A percentile compares a stretch with the other conserved stretches of the same genome.
Evolutionary conservation across 2,113 vertebrate genomes (phyloP).

Genomic region (Lophotis ruficrista): DNA sequence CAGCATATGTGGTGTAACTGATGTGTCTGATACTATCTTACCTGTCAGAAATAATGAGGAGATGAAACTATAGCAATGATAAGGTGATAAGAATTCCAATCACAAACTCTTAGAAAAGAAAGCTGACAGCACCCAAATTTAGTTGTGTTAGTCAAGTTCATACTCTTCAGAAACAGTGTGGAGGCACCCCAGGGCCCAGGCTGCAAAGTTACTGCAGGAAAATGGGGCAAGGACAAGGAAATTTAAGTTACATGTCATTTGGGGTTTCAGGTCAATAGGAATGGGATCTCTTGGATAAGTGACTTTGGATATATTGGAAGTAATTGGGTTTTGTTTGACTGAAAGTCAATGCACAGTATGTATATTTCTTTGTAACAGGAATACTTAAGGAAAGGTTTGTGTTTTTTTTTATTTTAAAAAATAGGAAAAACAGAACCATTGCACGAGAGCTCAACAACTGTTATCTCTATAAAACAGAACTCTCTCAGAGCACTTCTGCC

Average conservation of each 20-base stretch:
- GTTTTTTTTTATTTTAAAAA: background rate
- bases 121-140: background rate
- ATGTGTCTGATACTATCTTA: background rate
- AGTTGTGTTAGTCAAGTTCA: background rate
- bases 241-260: background rate
- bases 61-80: background rate
- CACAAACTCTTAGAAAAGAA: background rate
- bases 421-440: background rate
- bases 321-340: background rate
- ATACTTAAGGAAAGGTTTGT: background rate
- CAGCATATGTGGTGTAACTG: background rate
- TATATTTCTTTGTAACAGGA: background rate
- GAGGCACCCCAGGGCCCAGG: background rate
- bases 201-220: background rate
- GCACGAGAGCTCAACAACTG: accelerated
- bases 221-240: background rate
- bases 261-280: background rate
- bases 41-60: background rate
- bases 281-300: background rate
- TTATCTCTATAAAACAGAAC: background rate
- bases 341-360: accelerated
- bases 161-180: background rate
- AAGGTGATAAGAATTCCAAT: background rate
- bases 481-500: background rate
- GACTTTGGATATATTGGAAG: background rate